These are phyloP conservation scores for Apoda limacodes DNA, from an alignment of 2,888 invertebrate species.

Conservation along the genomic window DNA sequence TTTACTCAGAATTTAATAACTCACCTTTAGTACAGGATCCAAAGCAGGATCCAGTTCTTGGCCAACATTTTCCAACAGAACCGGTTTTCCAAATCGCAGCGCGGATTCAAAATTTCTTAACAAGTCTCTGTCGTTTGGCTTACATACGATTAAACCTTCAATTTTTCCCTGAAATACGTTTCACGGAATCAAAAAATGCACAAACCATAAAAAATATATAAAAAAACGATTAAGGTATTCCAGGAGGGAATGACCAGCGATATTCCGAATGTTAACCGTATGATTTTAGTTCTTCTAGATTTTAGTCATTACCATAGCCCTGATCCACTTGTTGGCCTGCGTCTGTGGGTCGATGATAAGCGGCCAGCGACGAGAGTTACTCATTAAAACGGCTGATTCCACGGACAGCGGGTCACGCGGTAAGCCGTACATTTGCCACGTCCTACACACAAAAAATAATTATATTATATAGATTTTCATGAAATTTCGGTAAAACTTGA, in stretches of 20 bases:
- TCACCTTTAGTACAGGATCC: slow-evolving; percentile 79
- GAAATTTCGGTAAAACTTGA: not conserved
- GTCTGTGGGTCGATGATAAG: slow-evolving; percentile 93
- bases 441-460: too few species aligned
- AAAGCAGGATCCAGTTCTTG: slow-evolving; percentile 88
- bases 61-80: slow-evolving; percentile 86
- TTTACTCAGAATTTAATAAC: not conserved
- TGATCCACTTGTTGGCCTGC: slow-evolving; percentile 93
- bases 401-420: slow-evolving; percentile 88
- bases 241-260: too few species aligned
- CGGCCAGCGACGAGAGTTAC: slow-evolving; percentile 87
- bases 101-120: slow-evolving; percentile 77
- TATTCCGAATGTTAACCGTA: too few species aligned
- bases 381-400: slow-evolving; percentile 89
- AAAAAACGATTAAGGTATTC: not conserved
- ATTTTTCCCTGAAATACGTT: slow-evolving; percentile 74
- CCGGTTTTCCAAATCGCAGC: slow-evolving; percentile 79
- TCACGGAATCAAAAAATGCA: not conserved
- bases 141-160: slow-evolving; percentile 76
- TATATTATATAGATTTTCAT: too few species aligned
- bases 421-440: slow-evolving; percentile 87
- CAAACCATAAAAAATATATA: not conserved
- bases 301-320: slow-evolving; percentile 91
- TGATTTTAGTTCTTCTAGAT: too few species aligned
- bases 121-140: slow-evolving; percentile 79